These are phyloP conservation scores for Numida meleagris DNA, from an alignment of 2,113 vertebrate species.

Conservation along the genomic window DNA sequence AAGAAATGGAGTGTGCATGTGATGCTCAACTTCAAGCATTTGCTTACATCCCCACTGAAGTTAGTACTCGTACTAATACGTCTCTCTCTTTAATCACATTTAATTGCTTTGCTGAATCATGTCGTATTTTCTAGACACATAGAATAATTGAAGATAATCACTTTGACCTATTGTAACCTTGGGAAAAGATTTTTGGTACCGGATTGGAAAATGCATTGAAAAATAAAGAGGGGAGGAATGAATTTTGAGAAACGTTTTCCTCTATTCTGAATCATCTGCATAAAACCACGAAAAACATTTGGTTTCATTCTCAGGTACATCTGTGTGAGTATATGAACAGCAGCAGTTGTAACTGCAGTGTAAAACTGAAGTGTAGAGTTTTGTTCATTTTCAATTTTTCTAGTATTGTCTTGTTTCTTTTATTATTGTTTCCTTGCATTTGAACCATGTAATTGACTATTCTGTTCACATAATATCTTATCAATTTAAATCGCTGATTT, in stretches of 20 bases:
- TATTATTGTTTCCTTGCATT: neutral
- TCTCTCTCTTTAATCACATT: neutral
- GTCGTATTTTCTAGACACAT: neutral
- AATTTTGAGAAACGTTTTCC: neutral
- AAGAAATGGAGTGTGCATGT: fast-evolving
- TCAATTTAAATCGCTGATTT: neutral
- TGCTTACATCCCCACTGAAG: neutral
- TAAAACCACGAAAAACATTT: neutral
- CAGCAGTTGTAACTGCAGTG: neutral
- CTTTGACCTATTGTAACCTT: neutral
- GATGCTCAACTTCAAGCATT: neutral
- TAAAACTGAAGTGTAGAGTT: neutral
- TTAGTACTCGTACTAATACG: neutral
- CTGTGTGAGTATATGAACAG: neutral
- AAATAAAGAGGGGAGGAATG: neutral
- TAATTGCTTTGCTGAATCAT: neutral
- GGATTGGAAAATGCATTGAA: neutral
- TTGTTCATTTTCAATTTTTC: neutral
- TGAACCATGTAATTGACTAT: neutral
- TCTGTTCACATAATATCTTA: neutral
- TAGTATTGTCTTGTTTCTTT: neutral
- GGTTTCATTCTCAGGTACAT: neutral
- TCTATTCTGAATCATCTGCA: neutral
- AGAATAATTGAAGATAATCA: neutral
- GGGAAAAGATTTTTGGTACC: neutral